These are phyloP conservation scores for Peribatodes rhomboidaria DNA, from an alignment of 2,888 invertebrate species.

Conservation along the genomic window DNA sequence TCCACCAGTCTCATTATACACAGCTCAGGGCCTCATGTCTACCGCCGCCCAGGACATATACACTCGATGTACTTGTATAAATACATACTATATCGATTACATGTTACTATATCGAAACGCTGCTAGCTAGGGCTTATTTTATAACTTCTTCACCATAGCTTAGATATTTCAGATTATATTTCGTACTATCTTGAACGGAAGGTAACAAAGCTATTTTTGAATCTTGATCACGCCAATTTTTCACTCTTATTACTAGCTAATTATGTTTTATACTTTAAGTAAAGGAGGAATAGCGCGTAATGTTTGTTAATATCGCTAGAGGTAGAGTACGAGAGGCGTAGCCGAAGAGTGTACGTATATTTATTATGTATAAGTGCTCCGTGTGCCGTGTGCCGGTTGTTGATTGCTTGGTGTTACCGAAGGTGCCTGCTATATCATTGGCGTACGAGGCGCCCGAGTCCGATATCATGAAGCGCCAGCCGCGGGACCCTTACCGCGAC, in stretches of 20 bases:
- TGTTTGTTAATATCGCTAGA: conserved; percentile 63
- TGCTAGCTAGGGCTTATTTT: conserved; percentile 76
- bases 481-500: conserved; percentile 98
- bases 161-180: conserved; percentile 72
- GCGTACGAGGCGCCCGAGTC: conserved; percentile 99
- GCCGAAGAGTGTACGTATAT: conserved; percentile 69
- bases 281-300: conserved; percentile 59
- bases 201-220: conserved; percentile 68
- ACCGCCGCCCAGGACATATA: conserved; percentile 54
- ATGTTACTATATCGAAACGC: conserved; percentile 57
- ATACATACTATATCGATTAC: conserved; percentile 54
- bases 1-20: conserved; percentile 56
- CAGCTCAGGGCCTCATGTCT: conserved; percentile 49
- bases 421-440: conserved; percentile 99
- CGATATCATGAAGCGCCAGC: conserved; percentile 99
- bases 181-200: conserved; percentile 64
- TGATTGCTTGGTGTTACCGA: conserved; percentile 87
- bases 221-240: conserved; percentile 75
- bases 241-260: conserved; percentile 72
- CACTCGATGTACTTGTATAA: conserved; percentile 61
- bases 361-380: conserved; percentile 67
- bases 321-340: conserved; percentile 60
- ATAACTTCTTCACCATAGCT: conserved; percentile 73
- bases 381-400: conserved; percentile 63
- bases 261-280: conserved; percentile 69